Base-by-base conservation (phyloP, 2,888 invertebrate species). In the Ornithoptera alexandrae region DNA sequence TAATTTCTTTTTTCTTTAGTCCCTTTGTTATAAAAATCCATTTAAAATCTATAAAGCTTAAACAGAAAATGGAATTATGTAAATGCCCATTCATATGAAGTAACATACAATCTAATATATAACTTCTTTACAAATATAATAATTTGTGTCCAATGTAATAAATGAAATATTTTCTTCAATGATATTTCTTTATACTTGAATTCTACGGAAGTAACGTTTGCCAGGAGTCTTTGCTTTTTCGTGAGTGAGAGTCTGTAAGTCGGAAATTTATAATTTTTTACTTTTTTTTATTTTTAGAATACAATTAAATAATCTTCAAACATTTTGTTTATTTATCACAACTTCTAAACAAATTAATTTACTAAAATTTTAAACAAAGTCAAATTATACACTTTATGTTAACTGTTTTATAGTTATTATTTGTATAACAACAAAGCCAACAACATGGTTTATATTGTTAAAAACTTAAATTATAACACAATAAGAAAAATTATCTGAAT, bases 191-290 rank as follows among this genome's bases (percentile, higher is more conserved):
- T 69, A 72, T 70, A 69, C 76, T 68, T 86, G 83, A 62, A 92
- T 75, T 76, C 93, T 87, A 71, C 93, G 93, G 77, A 94, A 95
- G 79, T 91, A 94, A 72, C 94, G 88, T 78, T 94, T 94, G 15
- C 90, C 94, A 72, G 93, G 84, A 66, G 81, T 84, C 46, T 80
- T 87, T 68, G 91, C 92, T 60, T 90, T 89, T 69, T 94, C 94
- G 75, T 94, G 94, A 46, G 91, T 92, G 74, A 94, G 87, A 59
- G 92, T 94, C 94, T 94, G 89, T 74, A 94, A 93, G 6, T 4
- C 6, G 4, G 22, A 58, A 22, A 22, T 12, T 57, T 22, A n/a
- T 58, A 15, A 22, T 15, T 57, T 22, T 53, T 53, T n/a, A 50
- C 4, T 50, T 10, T 17, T 50, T 15, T 50, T 5, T 50, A 17